Evolutionary conservation across 1,140 invertebrate species (phyloP), one percentile per base, ranked within the genome.

Genomic region (Aphaenogaster ashmeadi): DNA sequence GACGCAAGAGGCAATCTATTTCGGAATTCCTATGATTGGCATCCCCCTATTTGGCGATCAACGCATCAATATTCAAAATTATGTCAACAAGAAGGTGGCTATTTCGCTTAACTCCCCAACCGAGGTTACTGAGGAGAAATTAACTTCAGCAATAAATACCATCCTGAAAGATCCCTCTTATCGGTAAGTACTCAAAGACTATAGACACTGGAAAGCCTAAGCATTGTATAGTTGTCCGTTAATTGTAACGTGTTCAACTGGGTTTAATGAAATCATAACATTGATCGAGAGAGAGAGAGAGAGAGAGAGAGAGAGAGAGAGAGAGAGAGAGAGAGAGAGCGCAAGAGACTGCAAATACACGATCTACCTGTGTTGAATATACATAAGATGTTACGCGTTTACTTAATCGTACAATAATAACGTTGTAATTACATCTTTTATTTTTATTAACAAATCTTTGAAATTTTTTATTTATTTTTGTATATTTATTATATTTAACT

Each of bases 31-130:
- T 3, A 75, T 96, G 52, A 75, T 96, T 0, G 95, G 93, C 0
- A 91, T 96, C 15, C 96, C 96, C 0, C 58, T 96, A 0, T 94
- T 95, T 75, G 94, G 88, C 5, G 96, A 97, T 89, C 96, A 96
- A 75, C 44, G 44, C 1, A 83, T 84, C n/a, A 96, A 96, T 75
- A 52, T 94, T 11, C n/a, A 75, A 15, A 78, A 80, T 50, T 88
- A 71, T 6, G 81, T 74, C 0, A 62, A 77, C 0, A 88, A 81
- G 7, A 92, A 93, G 0, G 60, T 92, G n/a, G 92, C 88, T 0
- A 56, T 93, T n/a, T 54, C 66, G 0, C 41, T 94, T 0, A 77
- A 90, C 0, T 89, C 78, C 7, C 0, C 81, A 33, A 9, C 87
- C 0, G 50, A 91, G 0, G 41, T 96, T 21, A 95, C 91, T 0